phyloP scores from a whole-genome alignment of 2,888 invertebrate species.

The Synergus itoensis region DNA sequence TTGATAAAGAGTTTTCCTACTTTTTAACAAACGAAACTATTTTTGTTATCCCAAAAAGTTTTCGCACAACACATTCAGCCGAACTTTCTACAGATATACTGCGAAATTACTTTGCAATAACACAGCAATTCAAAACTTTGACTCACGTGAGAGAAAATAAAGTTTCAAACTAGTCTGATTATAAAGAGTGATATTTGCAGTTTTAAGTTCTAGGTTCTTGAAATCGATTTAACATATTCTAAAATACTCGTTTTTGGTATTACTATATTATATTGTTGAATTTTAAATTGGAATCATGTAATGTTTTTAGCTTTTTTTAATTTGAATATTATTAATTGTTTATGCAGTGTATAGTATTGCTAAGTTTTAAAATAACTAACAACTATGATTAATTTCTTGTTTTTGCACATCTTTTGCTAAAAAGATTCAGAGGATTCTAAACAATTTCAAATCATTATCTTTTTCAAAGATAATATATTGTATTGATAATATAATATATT shows the following conservation, averaged over 20 bases:
- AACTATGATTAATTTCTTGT: too few relatives aligned
- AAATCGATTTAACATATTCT: conserved; percentile 18
- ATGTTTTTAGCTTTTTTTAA: too few relatives aligned
- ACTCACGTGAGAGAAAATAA: conserved; percentile 35
- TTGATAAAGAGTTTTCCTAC: conserved; percentile 28
- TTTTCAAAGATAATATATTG: too few relatives aligned
- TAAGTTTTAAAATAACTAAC: too few relatives aligned
- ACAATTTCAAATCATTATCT: too few relatives aligned
- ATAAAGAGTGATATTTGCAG: conserved; percentile 33
- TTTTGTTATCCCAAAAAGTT: conserved; percentile 33
- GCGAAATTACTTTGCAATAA: conserved; percentile 32
- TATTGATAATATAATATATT: too few relatives aligned
- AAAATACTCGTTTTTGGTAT: background rate
- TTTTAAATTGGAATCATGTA: too few relatives aligned
- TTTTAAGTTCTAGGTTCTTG: conserved; percentile 29
- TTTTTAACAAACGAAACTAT: conserved; percentile 28
- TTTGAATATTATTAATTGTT: too few relatives aligned
- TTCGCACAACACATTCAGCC: conserved; percentile 26
- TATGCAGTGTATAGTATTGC: too few relatives aligned
- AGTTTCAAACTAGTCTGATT: conserved; percentile 36
- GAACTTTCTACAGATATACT: conserved; percentile 22
- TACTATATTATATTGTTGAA: background rate
- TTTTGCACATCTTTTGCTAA: too few relatives aligned
- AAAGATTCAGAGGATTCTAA: too few relatives aligned
- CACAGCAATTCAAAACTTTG: conserved; percentile 35